Conservation (phyloP, 2,797 vertebrate species). For the Delichon dasypus region DNA sequence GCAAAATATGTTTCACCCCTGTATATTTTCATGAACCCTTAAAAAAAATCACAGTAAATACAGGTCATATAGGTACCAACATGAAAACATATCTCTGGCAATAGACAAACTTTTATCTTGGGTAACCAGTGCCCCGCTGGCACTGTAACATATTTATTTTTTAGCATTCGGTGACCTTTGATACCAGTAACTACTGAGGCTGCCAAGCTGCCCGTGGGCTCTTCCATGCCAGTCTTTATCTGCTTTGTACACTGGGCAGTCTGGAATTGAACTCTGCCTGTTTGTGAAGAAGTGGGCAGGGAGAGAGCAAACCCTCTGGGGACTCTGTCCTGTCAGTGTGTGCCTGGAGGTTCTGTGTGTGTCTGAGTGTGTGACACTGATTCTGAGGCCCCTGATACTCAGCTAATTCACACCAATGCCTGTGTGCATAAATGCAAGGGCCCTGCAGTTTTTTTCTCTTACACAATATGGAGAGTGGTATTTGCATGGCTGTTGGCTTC, state of each 20-base stretch:
- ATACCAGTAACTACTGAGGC: not conserved
- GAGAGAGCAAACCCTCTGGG: not conserved
- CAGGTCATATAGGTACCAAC: not conserved
- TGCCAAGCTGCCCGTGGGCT: conserved; percentile 33
- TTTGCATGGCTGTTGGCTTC: not conserved
- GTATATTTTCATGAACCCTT: not conserved
- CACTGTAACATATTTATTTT: conserved; percentile 53
- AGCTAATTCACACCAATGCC: not conserved
- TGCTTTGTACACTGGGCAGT: not conserved
- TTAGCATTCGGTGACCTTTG: conserved; percentile 53
- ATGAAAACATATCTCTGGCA: not conserved
- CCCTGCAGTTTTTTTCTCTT: not conserved
- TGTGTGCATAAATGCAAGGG: not conserved
- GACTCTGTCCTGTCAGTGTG: not conserved
- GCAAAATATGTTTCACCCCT: not conserved
- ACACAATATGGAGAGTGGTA: not conserved
- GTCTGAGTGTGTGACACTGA: not conserved
- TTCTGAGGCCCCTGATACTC: not conserved
- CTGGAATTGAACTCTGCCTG: not conserved
- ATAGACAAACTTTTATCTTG: not conserved
- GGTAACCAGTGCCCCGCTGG: not conserved
- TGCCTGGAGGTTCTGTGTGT: not conserved
- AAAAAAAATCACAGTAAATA: not conserved
- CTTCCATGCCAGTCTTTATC: conserved; percentile 54
- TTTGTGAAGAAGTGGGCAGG: not conserved